Evolutionary conservation across 2,797 vertebrate genomes (phyloP), one percentile per base, ranked within the genome.

Genomic region (Austrolebias charrua): DNA sequence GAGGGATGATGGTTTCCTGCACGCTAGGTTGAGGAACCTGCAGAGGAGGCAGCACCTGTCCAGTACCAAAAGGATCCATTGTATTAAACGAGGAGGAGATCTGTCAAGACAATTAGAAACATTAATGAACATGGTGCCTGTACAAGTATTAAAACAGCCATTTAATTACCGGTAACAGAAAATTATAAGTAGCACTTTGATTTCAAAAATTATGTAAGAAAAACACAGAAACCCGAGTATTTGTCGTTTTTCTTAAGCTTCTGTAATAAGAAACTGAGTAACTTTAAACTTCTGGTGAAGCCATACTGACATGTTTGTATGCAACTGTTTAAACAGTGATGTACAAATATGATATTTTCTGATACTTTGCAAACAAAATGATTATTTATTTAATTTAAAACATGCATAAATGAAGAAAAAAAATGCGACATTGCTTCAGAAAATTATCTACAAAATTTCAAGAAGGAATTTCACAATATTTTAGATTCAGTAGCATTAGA

Each of bases 61-160:
- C 95, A 12, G 92, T 95, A 8, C 95, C 94, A 79, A 96, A 96
- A 7, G 94, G 95, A 88, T 96, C 95, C 88, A 94, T 90, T 51
- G 89, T 81, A 81, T 95, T 94, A 86, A 97, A 97, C 9, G 95
- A 95, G 19, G 94, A 95, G 2, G 94, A 95, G 61, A 95, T 95
- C 96, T 97, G 76, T 65, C 42, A 11, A 66, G 69, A 18, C 7
- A 49, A 28, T 18, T 15, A 13, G 5, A 63, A 66, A 71, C 2
- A 6, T 71, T 72, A 40, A 61, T 35, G 15, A 59, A 64, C 4
- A 15, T 13, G 14, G 1, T n/a, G 5, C 20, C 42, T 47, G 15
- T 0, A 1, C n/a, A n/a, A n/a, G n/a, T n/a, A n/a, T n/a, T n/a
- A n/a, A n/a, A 63, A 43, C 13, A 61, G 54, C 57, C 10, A 68